Conservation (phyloP, 1,140 invertebrate species). For the Adoxophyes honmai region DNA sequence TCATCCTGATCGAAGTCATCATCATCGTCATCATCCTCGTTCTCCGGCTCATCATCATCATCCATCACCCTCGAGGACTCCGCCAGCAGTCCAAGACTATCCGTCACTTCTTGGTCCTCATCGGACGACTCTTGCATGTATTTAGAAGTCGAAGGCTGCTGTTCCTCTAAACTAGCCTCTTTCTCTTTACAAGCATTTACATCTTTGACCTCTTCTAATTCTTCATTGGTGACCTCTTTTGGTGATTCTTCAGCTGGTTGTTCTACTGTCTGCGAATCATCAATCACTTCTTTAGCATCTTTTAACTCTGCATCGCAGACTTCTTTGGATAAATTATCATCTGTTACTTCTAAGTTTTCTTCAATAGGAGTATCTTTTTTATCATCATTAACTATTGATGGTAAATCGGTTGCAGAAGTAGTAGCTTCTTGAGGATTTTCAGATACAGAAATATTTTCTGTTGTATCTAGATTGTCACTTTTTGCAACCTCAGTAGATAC, state of each 20-base stretch:
- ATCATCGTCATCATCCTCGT: constrained; percentile 67
- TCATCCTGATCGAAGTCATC: constrained; percentile 57
- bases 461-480: too few species aligned
- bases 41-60: constrained; percentile 51
- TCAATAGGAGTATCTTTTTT: too few species aligned
- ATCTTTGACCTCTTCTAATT: background rate
- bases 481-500: too few species aligned
- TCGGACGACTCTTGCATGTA: constrained; percentile 32
- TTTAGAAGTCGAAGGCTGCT: constrained; percentile 15
- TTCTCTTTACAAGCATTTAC: background rate
- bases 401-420: too few species aligned
- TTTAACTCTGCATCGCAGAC: too few species aligned
- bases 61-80: constrained; percentile 52
- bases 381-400: too few species aligned
- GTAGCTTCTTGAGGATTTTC: too few species aligned
- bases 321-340: too few species aligned
- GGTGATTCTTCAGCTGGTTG: background rate
- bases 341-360: too few species aligned
- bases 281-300: too few species aligned
- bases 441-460: too few species aligned
- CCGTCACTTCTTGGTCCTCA: constrained; percentile 36
- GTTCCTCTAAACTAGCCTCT: background rate
- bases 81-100: constrained; percentile 54
- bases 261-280: too few species aligned
- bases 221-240: background rate